Evolutionary conservation across 1,140 invertebrate species (phyloP).

Genomic region (Thalassaphorura encarpata): DNA sequence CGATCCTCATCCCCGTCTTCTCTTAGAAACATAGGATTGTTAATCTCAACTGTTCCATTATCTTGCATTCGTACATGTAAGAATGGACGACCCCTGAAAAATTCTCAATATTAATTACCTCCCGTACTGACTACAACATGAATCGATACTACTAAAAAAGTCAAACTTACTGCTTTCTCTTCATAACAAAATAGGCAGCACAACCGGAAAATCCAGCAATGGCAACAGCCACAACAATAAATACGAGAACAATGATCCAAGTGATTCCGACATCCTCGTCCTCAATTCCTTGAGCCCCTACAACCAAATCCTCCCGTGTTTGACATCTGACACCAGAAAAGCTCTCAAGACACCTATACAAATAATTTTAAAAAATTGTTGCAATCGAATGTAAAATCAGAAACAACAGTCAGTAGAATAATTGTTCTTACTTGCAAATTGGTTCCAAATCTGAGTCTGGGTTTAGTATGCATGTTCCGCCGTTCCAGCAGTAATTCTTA

Average conservation of each 20-base stretch:
- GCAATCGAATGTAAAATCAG: no score
- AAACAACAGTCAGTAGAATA: no score
- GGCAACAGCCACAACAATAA: constrained; percentile 31
- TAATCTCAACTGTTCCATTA: constrained; percentile 60
- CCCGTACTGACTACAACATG: neutral
- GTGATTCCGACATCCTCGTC: constrained; percentile 27
- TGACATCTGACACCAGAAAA: constrained; percentile 38
- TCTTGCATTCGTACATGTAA: constrained; percentile 66
- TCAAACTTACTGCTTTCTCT: constrained; percentile 29
- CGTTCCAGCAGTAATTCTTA: constrained; percentile 47
- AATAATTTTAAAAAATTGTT: no score
- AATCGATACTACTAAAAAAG: no score
- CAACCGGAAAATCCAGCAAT: constrained; percentile 28
- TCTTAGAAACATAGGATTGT: constrained; percentile 71
- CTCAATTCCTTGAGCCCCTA: neutral
- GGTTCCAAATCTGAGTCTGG: constrained; percentile 35
- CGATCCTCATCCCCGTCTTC: constrained; percentile 53
- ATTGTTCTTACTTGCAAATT: constrained; percentile 40
- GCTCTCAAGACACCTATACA: constrained; percentile 36
- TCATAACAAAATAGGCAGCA: constrained; percentile 30
- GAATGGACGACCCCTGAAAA: constrained; percentile 54
- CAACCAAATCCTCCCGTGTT: constrained; percentile 9
- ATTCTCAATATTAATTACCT: constrained; percentile 4
- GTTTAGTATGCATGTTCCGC: constrained; percentile 45
- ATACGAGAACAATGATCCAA: constrained; percentile 33